These are phyloP conservation scores for Scelioninae gen. 1 DNA, from an alignment of 2,888 invertebrate species.

Conservation along the genomic window DNA sequence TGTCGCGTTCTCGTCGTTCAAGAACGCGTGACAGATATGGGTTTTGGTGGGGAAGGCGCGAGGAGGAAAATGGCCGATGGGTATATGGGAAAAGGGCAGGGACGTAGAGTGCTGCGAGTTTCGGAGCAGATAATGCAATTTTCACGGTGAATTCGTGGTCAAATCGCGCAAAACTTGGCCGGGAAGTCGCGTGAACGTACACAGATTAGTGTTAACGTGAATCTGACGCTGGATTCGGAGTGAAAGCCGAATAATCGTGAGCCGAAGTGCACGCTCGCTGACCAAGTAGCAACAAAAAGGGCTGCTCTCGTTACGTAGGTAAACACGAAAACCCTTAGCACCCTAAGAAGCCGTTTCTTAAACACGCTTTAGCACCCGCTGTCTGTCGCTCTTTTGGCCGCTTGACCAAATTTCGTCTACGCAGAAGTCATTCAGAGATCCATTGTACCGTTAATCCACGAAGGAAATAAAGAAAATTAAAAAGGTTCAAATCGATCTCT, in stretches of 20 bases:
- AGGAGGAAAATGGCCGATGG: conserved; percentile 83
- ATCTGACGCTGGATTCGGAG: conserved; percentile 43
- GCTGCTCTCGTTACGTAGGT: conserved; percentile 77
- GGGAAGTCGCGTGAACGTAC: conserved; percentile 39
- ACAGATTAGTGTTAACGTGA: conserved; percentile 50
- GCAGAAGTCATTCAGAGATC: too few relatives aligned
- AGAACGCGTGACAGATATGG: conserved; percentile 70
- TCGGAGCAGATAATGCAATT: conserved; percentile 62
- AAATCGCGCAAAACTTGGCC: conserved; percentile 40
- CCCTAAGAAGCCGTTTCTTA: not conserved
- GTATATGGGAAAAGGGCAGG: conserved; percentile 83
- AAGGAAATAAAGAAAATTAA: too few relatives aligned
- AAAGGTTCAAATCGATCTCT: too few relatives aligned
- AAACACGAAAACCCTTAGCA: conserved; percentile 75
- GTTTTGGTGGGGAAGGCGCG: conserved; percentile 77
- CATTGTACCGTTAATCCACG: too few relatives aligned
- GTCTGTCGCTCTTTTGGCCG: not conserved
- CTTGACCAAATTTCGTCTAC: too few relatives aligned
- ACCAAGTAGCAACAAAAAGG: conserved; percentile 79
- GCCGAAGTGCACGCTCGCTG: conserved; percentile 78
- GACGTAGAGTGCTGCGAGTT: conserved; percentile 80
- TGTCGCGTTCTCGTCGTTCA: conserved; percentile 70
- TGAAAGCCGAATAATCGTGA: conserved; percentile 64
- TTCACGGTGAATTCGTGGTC: conserved; percentile 51
- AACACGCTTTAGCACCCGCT: not conserved